Evolutionary conservation across 2,888 invertebrate species (phyloP).

Genomic region (Ornithoptera priamus): DNA sequence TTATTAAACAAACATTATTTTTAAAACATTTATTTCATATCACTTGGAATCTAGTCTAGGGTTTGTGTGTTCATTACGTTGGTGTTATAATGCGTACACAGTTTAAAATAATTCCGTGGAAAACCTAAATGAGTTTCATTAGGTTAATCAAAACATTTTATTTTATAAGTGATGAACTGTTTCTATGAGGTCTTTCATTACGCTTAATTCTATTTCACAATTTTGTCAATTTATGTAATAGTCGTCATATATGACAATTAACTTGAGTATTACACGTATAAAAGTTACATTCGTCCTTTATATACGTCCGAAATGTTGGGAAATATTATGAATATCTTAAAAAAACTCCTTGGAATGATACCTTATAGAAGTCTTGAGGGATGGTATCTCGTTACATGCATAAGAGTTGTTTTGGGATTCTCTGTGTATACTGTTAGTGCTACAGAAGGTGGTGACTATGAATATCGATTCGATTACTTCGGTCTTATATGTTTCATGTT

Average conservation of each 20-base stretch:
- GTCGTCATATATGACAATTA: not conserved
- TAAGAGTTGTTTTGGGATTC: conserved; percentile 49
- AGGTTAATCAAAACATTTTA: not conserved
- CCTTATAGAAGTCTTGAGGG: conserved; percentile 44
- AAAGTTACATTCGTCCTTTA: not conserved
- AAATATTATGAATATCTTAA: conserved; percentile 1
- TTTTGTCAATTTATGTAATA: not conserved
- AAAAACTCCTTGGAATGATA: conserved; percentile 29
- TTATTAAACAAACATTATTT: too few relatives aligned
- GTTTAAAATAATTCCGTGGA: not conserved
- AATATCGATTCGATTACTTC: conserved; percentile 39
- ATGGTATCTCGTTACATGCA: conserved; percentile 36
- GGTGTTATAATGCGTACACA: not conserved
- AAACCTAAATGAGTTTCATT: not conserved
- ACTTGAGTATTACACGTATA: not conserved
- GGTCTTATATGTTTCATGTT: conserved; percentile 43
- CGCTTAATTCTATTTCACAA: not conserved
- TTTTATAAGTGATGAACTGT: not conserved
- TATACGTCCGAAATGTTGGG: not conserved
- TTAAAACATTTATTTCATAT: too few relatives aligned
- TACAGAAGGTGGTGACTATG: conserved; percentile 30
- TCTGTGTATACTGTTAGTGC: conserved; percentile 37
- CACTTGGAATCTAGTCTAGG: too few relatives aligned
- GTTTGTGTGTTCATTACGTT: too few relatives aligned
- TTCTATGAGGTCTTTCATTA: not conserved